phyloP scores from a whole-genome alignment of 2,113 vertebrate genomes.

The Lota lota region DNA sequence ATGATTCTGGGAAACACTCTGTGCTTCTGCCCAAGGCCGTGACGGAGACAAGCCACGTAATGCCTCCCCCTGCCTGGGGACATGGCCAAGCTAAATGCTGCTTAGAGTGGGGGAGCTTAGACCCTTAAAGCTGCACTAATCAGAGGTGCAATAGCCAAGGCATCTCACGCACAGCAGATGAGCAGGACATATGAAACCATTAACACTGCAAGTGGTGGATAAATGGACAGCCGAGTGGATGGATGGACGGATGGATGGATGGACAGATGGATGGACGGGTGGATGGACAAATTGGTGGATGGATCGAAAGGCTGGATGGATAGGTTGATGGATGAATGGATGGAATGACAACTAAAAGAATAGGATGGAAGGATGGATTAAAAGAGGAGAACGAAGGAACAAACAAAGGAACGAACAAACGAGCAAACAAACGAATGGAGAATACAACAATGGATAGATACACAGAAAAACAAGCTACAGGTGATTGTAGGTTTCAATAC shows the following conservation, averaged over 20 bases:
- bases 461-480: neutral
- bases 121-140: slow-evolving; percentile 68
- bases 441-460: neutral
- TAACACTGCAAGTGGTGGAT: neutral
- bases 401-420: no score
- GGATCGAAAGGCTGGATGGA: neutral
- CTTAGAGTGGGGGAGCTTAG: slow-evolving; percentile 52
- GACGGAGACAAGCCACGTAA: slow-evolving; percentile 50
- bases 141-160: slow-evolving; percentile 42
- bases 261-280: neutral
- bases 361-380: neutral
- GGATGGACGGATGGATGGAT: neutral
- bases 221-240: neutral
- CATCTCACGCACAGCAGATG: slow-evolving; percentile 37
- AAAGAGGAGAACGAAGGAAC: neutral
- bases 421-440: neutral
- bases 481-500: neutral
- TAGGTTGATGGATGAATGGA: neutral
- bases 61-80: slow-evolving; percentile 35
- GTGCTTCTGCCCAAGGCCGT: slow-evolving; percentile 19
- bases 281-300: neutral
- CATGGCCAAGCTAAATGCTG: slow-evolving; percentile 55
- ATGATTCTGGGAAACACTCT: neutral
- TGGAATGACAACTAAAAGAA: neutral
- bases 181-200: slow-evolving; percentile 23